These are phyloP conservation scores for Prunella himalayana DNA, from an alignment of 2,113 vertebrate genomes.

Conservation along the genomic window DNA sequence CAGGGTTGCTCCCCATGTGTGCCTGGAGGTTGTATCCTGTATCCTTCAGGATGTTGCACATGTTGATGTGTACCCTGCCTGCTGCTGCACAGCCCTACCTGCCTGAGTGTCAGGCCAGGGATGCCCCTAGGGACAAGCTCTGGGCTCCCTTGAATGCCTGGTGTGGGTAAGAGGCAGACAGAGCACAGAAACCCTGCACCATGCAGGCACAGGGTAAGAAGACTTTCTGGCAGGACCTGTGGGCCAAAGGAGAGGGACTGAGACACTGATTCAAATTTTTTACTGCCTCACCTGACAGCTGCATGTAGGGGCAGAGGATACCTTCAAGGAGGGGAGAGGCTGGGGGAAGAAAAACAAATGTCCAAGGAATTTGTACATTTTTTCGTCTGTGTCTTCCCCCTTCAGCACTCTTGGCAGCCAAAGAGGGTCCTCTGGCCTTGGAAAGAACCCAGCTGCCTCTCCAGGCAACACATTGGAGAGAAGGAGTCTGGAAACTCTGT, in stretches of 20 bases:
- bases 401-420: not conserved
- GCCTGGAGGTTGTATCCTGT: not conserved
- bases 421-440: not conserved
- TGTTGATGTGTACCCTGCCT: not conserved
- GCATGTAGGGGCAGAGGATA: not conserved
- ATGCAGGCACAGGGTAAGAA: not conserved
- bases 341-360: not conserved
- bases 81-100: not conserved
- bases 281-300: not conserved
- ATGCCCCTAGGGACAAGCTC: not conserved
- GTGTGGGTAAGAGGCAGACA: not conserved
- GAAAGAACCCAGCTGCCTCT: not conserved
- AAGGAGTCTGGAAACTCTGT: not conserved
- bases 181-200: not conserved
- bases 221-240: not conserved
- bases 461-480: not conserved
- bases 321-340: not conserved
- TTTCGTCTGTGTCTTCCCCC: not conserved
- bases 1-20: not conserved
- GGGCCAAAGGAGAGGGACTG: not conserved
- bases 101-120: not conserved
- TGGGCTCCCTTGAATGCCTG: not conserved
- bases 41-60: not conserved
- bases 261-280: not conserved
- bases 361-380: not conserved